A percentile compares a stretch with the other conserved stretches of the same genome.
phyloP scores from a whole-genome alignment of 2,797 vertebrate genomes.

The Lemur catta region DNA sequence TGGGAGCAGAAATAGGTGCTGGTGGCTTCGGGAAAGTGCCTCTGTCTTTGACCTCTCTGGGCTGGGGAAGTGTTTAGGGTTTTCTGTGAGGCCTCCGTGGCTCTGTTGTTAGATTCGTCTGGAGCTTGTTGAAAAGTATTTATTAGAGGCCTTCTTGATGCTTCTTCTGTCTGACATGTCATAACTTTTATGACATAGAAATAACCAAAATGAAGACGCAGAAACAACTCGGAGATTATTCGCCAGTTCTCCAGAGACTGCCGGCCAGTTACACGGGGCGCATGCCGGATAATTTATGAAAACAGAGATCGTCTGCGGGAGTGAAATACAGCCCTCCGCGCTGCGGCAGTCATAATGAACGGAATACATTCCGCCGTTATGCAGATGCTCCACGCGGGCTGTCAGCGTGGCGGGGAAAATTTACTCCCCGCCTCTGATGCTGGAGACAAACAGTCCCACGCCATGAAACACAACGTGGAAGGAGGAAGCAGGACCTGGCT shows the following conservation, averaged over 20 bases:
- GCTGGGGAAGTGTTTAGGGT: constrained; percentile 23
- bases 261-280: constrained; percentile 65
- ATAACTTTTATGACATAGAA: constrained; percentile 77
- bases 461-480: constrained; percentile 49
- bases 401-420: constrained; percentile 66
- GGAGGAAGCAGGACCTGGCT: constrained; percentile 6
- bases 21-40: background rate
- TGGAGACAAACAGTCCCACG: constrained; percentile 75
- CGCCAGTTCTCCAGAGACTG: constrained; percentile 67
- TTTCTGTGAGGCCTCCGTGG: constrained; percentile 18
- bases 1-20: background rate
- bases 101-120: constrained; percentile 71
- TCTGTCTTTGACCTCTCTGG: accelerated
- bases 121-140: constrained; percentile 78
- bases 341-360: constrained; percentile 75
- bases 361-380: constrained; percentile 81
- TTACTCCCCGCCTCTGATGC: constrained; percentile 60
- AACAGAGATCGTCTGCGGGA: constrained; percentile 76
- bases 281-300: constrained; percentile 80
- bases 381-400: constrained; percentile 72
- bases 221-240: constrained; percentile 72
- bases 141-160: constrained; percentile 76
- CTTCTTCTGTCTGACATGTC: constrained; percentile 72
- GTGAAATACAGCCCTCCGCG: constrained; percentile 78
- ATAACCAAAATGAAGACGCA: constrained; percentile 73